Conservation (phyloP, 1,140 invertebrate genomes). For the Plodia interpunctella region DNA sequence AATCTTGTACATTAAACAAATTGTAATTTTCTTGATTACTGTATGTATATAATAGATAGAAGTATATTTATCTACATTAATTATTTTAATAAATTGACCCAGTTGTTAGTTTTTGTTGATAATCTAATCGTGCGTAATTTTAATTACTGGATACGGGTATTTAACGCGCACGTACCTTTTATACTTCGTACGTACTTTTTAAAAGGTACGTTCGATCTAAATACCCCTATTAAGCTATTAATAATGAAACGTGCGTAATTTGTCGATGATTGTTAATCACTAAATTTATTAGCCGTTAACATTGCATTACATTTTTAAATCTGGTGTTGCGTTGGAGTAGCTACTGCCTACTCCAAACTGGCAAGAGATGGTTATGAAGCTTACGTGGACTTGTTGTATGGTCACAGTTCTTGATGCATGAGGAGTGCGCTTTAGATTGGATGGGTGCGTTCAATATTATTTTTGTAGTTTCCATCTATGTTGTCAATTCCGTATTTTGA, state of each 20-base stretch:
- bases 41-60: constrained; percentile 2
- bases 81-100: background rate
- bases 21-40: background rate
- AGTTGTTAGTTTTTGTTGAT: background rate
- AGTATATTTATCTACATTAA: background rate
- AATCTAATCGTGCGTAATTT: background rate
- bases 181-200: no score
- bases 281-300: background rate
- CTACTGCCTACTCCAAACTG: background rate
- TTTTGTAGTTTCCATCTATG: background rate
- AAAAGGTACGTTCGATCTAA: no score
- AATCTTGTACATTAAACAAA: background rate
- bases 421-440: background rate
- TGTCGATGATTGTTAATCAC: background rate
- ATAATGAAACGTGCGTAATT: no score
- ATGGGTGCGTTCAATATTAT: constrained; percentile 28
- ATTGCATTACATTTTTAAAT: background rate
- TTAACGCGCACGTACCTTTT: no score
- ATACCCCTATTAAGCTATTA: no score
- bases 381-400: background rate
- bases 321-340: background rate
- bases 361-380: background rate
- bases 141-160: no score
- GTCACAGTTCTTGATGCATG: background rate
- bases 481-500: background rate